A percentile compares a stretch with the other conserved stretches of the same genome.
These are phyloP conservation scores for Zaprionus tsacasi DNA, from an alignment of 1,140 invertebrate species.

Conservation along the genomic window DNA sequence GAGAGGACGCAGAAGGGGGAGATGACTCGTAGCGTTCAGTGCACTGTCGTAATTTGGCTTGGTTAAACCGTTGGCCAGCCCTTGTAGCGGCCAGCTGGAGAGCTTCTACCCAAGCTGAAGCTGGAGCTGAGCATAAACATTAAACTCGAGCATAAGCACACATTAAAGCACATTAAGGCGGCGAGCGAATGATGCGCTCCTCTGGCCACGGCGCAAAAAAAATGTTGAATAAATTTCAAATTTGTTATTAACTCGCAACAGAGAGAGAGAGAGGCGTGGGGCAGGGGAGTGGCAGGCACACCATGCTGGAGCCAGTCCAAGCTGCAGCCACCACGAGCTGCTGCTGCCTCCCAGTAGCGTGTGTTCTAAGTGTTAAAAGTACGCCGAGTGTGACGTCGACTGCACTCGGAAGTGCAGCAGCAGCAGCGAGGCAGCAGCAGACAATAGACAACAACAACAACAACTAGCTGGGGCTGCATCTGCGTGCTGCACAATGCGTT, in stretches of 20 bases:
- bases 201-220: constrained; percentile 67
- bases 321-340: neutral
- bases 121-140: constrained; percentile 44
- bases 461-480: constrained; percentile 35
- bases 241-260: constrained; percentile 66
- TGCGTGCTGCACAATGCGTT: constrained; percentile 57
- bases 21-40: constrained; percentile 53
- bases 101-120: neutral
- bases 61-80: constrained; percentile 74
- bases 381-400: constrained; percentile 76
- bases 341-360: constrained; percentile 17
- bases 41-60: constrained; percentile 73
- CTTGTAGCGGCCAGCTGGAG: constrained; percentile 7
- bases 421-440: constrained; percentile 37
- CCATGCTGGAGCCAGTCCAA: constrained; percentile 9
- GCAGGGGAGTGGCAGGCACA: constrained; percentile 13
- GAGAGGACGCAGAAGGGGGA: neutral
- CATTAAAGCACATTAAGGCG: constrained; percentile 80
- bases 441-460: constrained; percentile 56
- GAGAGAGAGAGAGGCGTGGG: neutral
- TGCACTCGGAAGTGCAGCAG: constrained; percentile 72
- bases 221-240: constrained; percentile 79
- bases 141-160: constrained; percentile 65
- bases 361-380: constrained; percentile 80
- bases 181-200: constrained; percentile 74